Evolutionary conservation across 2,113 vertebrate genomes (phyloP).

Genomic region (Microcebus lehilahytsara): DNA sequence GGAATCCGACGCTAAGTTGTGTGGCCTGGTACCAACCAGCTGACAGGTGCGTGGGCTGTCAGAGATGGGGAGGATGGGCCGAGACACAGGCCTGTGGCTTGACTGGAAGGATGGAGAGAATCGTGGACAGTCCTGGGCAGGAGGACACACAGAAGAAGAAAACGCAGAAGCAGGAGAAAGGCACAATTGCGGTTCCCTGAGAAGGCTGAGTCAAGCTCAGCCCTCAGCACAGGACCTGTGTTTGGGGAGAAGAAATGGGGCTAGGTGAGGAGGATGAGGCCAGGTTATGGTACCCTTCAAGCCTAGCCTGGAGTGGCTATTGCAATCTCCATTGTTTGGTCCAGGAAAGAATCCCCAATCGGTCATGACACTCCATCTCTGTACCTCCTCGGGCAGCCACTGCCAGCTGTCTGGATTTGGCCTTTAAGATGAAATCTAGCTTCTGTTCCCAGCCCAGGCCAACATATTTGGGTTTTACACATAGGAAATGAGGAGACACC

Average conservation of each 20-base stretch:
- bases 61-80: neutral
- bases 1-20: too few relatives aligned
- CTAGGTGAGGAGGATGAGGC: neutral
- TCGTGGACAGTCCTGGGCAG: neutral
- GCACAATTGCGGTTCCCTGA: neutral
- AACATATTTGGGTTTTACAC: neutral
- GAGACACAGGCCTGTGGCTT: neutral
- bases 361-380: neutral
- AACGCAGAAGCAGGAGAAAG: neutral
- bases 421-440: neutral
- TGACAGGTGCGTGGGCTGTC: neutral
- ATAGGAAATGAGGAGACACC: neutral
- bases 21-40: fast-evolving
- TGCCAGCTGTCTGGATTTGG: neutral
- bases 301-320: neutral
- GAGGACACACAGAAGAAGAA: neutral
- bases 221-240: neutral
- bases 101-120: neutral
- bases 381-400: neutral
- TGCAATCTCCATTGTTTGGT: neutral
- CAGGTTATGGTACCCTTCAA: neutral
- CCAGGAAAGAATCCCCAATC: neutral
- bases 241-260: neutral
- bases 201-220: neutral
- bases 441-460: neutral